Evolutionary conservation across 1,140 invertebrate genomes (phyloP).

Genomic region (Calliopsis andreniformis): DNA sequence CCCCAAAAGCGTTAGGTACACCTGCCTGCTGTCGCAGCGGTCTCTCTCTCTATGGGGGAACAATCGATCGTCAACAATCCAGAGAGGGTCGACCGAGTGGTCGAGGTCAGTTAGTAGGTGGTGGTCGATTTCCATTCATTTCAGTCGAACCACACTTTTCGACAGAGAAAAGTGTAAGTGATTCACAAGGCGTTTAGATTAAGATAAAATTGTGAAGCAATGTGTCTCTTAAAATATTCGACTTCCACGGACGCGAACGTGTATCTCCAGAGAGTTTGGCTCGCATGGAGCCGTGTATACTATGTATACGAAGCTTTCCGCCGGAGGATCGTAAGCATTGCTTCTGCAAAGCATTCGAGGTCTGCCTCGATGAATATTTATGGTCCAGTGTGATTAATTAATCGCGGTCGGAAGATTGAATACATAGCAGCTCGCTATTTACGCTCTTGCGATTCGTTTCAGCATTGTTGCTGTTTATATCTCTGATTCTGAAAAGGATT

Average conservation of each 20-base stretch:
- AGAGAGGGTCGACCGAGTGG: not conserved
- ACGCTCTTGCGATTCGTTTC: not conserved
- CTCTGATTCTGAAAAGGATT: not conserved
- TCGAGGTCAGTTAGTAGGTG: not conserved
- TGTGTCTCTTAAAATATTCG: not conserved
- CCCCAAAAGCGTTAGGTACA: not conserved
- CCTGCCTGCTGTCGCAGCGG: not conserved
- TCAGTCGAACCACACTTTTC: no score
- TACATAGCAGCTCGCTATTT: not conserved
- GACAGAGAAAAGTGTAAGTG: no score
- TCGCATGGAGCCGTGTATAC: not conserved
- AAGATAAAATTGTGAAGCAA: no score
- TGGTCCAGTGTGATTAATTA: constrained; percentile 14
- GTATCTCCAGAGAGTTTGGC: not conserved
- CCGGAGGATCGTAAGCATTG: not conserved
- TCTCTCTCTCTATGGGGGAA: not conserved
- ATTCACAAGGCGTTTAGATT: no score
- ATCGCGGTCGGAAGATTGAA: constrained; percentile 14
- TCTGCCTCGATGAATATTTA: constrained; percentile 3
- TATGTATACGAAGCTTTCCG: not conserved
- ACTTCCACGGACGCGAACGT: not conserved
- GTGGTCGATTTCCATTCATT: not conserved
- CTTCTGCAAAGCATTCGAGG: not conserved
- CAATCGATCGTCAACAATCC: not conserved
- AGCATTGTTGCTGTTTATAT: not conserved